Percentiles rank a stretch among this genome's conserved stretches.
These are phyloP conservation scores for Dromius quadrimaculatus DNA, from an alignment of 2,888 invertebrate species.

Conservation along the genomic window DNA sequence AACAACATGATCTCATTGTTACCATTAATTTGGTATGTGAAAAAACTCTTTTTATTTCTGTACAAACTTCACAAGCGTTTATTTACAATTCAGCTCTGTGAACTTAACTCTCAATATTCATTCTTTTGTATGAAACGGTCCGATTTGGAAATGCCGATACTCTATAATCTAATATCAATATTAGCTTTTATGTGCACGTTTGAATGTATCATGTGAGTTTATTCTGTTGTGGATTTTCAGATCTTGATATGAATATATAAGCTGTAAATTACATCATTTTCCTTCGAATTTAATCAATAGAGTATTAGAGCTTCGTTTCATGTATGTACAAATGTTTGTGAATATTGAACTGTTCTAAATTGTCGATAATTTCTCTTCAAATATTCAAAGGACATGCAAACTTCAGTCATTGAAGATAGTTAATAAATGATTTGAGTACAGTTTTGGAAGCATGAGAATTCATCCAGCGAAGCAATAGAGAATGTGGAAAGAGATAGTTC, in stretches of 20 bases:
- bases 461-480: too few species aligned
- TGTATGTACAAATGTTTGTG: background rate
- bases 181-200: conserved; percentile 34
- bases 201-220: conserved; percentile 15
- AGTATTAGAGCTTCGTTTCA: background rate
- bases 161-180: too few species aligned
- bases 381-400: background rate
- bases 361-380: too few species aligned
- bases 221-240: background rate
- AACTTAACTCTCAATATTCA: background rate
- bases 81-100: background rate
- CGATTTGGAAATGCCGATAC: too few species aligned
- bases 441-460: too few species aligned
- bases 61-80: too few species aligned
- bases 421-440: too few species aligned
- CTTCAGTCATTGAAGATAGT: background rate
- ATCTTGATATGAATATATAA: conserved; percentile 9
- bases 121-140: too few species aligned
- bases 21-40: conserved; percentile 83
- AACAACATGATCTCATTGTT: conserved; percentile 84
- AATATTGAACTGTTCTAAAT: background rate
- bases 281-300: conserved; percentile 19
- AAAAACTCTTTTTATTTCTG: conserved; percentile 52
- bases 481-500: too few species aligned
- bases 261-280: conserved; percentile 19